Conservation (phyloP, 2,888 invertebrate species). For the Taenaris catops region DNA sequence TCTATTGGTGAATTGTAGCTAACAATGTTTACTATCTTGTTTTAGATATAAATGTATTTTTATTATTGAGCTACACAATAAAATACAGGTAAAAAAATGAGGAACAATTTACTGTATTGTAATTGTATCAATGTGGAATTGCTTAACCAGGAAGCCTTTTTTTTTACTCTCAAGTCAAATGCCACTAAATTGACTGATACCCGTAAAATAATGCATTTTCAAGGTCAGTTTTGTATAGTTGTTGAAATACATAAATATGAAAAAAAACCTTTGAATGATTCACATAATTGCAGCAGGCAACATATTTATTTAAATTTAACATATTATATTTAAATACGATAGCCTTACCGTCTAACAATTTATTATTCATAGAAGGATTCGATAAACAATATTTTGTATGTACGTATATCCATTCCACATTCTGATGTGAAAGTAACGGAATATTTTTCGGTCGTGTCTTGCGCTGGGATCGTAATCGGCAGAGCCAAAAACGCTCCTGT, state of each 20-base stretch:
- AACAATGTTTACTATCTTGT: too few species aligned
- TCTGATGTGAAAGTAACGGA: conserved; percentile 58
- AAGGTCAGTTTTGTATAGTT: not conserved
- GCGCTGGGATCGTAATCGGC: conserved; percentile 45
- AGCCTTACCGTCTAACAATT: too few species aligned
- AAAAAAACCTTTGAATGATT: too few species aligned
- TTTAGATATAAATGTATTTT: too few species aligned
- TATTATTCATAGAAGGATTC: conserved; percentile 26
- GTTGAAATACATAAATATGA: not conserved
- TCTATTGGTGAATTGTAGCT: too few species aligned
- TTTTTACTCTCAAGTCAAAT: conserved; percentile 7
- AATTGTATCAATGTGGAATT: conserved; percentile 15
- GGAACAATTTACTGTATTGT: conserved; percentile 17
- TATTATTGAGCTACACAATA: too few species aligned
- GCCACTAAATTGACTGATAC: not conserved
- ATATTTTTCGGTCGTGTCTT: conserved; percentile 51
- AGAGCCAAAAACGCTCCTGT: conserved; percentile 41
- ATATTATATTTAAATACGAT: too few species aligned
- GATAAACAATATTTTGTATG: conserved; percentile 54
- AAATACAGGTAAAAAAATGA: conserved; percentile 10
- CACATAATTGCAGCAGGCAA: too few species aligned
- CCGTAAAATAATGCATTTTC: not conserved
- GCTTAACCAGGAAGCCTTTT: conserved; percentile 26
- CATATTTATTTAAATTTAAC: too few species aligned
- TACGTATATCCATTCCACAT: conserved; percentile 66